These are phyloP conservation scores for Lindbergichthys nudifrons DNA, from an alignment of 2,797 vertebrate species.

Conservation along the genomic window DNA sequence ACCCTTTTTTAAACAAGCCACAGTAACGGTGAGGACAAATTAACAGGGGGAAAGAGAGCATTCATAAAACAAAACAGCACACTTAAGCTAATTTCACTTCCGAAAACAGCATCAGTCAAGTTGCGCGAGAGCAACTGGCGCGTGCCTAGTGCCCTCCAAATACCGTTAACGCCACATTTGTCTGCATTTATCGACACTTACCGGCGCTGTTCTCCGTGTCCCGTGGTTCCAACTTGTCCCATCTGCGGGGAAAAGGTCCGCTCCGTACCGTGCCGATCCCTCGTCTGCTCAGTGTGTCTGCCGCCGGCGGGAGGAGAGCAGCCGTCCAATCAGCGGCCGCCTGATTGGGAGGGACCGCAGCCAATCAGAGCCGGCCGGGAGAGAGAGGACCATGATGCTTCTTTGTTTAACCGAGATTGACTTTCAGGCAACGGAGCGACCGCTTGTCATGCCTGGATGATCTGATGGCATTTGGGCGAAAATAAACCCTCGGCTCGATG, in stretches of 20 bases:
- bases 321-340: constrained; percentile 76
- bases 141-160: background rate
- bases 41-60: constrained; percentile 8
- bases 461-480: constrained; percentile 34
- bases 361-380: constrained; percentile 50
- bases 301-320: constrained; percentile 39
- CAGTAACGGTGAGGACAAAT: background rate
- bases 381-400: constrained; percentile 19
- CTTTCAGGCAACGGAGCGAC: constrained; percentile 8
- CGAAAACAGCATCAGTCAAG: constrained; percentile 19
- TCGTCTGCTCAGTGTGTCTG: constrained; percentile 40
- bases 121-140: background rate
- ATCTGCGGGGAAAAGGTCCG: background rate
- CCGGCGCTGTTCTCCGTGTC: constrained; percentile 26
- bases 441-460: constrained; percentile 5
- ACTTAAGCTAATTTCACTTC: constrained; percentile 27
- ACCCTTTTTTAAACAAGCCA: background rate
- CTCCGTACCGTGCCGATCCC: constrained; percentile 45
- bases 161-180: background rate
- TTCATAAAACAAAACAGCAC: background rate
- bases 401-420: constrained; percentile 38
- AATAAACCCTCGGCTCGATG: background rate
- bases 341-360: constrained; percentile 23
- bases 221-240: constrained; percentile 33
- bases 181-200: constrained; percentile 16